A percentile compares a stretch with the other conserved stretches of the same genome.
These are phyloP conservation scores for Drosophila hydei DNA, from an alignment of 1,140 invertebrate genomes.

Conservation along the genomic window DNA sequence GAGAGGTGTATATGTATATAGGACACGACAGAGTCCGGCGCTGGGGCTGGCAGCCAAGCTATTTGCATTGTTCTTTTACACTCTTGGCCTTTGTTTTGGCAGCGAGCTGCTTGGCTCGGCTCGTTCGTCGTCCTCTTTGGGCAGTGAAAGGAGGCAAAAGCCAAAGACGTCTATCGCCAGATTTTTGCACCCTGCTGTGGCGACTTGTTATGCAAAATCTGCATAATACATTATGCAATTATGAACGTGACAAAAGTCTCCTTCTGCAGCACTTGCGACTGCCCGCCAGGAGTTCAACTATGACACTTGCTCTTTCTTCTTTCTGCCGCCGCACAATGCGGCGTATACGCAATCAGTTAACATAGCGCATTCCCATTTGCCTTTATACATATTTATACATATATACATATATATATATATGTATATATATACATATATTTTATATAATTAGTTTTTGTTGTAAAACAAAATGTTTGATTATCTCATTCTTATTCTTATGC, in stretches of 20 bases:
- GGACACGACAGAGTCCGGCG: neutral
- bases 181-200: conserved; percentile 38
- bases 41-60: conserved; percentile 28
- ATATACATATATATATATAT: neutral
- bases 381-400: neutral
- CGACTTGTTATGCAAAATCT: conserved; percentile 78
- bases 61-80: conserved; percentile 74
- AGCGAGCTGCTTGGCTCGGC: conserved; percentile 19
- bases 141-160: conserved; percentile 25
- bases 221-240: conserved; percentile 81
- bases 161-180: conserved; percentile 36
- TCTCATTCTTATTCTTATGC: too few relatives aligned
- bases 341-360: conserved; percentile 63
- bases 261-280: conserved; percentile 8
- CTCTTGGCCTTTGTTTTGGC: conserved; percentile 52
- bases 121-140: neutral
- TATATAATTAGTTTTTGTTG: conserved; percentile 41
- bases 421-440: neutral
- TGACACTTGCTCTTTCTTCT: neutral
- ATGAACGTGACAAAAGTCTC: conserved; percentile 72
- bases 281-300: neutral
- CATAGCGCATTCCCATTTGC: conserved; percentile 10
- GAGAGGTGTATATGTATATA: neutral
- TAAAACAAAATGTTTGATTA: conserved; percentile 8
- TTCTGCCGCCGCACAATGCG: conserved; percentile 26